phyloP scores from a whole-genome alignment of 2,888 invertebrate species.

The Gymnoscelis rufifasciata region DNA sequence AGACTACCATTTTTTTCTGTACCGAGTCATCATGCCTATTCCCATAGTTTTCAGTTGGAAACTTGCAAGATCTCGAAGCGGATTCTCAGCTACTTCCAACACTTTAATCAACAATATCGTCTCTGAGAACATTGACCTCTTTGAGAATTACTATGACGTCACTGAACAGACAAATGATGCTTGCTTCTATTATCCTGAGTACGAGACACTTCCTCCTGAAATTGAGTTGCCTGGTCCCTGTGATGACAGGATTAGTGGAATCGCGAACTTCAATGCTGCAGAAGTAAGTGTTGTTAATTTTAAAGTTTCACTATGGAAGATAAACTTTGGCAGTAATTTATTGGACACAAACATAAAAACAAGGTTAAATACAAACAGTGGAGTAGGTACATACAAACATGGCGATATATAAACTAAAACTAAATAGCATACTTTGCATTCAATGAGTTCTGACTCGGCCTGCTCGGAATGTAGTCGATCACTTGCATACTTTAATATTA shows the following conservation, averaged over 20 bases:
- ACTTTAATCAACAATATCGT: slow-evolving; percentile 40
- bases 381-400: too few relatives aligned
- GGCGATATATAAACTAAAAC: too few relatives aligned
- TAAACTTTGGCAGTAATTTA: too few relatives aligned
- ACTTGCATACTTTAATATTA: too few relatives aligned
- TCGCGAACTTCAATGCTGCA: slow-evolving; percentile 43
- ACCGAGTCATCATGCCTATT: too few relatives aligned
- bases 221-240: slow-evolving; percentile 55
- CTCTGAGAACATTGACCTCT: slow-evolving; percentile 42
- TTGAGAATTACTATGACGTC: slow-evolving; percentile 46
- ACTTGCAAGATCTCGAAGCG: slow-evolving; percentile 43
- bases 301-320: too few relatives aligned
- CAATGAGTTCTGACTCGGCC: too few relatives aligned
- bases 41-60: slow-evolving; percentile 73
- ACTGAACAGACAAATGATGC: slow-evolving; percentile 47
- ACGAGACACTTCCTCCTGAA: slow-evolving; percentile 34
- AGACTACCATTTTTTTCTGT: too few relatives aligned
- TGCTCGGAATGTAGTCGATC: too few relatives aligned
- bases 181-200: slow-evolving; percentile 63
- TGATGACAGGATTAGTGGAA: slow-evolving; percentile 41
- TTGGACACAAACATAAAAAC: too few relatives aligned
- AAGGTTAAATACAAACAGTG: too few relatives aligned
- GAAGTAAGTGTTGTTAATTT: slow-evolving; percentile 39
- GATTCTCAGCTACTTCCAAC: slow-evolving; percentile 41
- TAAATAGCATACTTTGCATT: too few relatives aligned